Evolutionary conservation across 2,888 invertebrate species (phyloP).

Genomic region (Sturmia bella): DNA sequence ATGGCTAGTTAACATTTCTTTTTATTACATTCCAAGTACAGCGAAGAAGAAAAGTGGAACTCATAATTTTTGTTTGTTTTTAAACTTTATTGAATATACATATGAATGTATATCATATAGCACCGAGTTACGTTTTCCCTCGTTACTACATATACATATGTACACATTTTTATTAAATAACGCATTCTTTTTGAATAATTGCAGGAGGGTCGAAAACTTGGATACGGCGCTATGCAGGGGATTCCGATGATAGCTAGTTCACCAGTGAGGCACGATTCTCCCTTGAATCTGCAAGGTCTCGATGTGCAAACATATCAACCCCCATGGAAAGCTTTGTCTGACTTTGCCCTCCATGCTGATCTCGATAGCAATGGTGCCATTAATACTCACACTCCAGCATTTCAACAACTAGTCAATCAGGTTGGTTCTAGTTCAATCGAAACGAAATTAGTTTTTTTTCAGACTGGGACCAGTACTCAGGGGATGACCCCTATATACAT

Average conservation of each 20-base stretch:
- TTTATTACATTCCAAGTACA: too few relatives aligned
- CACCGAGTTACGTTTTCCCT: too few relatives aligned
- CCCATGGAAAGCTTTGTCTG: conserved; percentile 97
- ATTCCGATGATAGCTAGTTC: conserved; percentile 99
- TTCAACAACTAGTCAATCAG: conserved; percentile 98
- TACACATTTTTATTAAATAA: not conserved
- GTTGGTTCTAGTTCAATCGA: conserved; percentile 82
- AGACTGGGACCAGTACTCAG: too few relatives aligned
- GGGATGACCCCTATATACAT: too few relatives aligned
- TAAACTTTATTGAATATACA: too few relatives aligned
- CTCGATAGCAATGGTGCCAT: conserved; percentile 88
- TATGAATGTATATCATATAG: too few relatives aligned
- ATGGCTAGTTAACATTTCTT: too few relatives aligned
- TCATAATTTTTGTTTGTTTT: too few relatives aligned
- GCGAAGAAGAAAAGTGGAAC: too few relatives aligned
- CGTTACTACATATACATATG: not conserved
- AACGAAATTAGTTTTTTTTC: too few relatives aligned
- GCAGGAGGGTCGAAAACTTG: conserved; percentile 90
- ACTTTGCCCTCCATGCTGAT: conserved; percentile 97
- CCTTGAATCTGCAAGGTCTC: conserved; percentile 91
- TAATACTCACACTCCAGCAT: conserved; percentile 93
- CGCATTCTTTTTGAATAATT: conserved; percentile 16
- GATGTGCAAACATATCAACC: conserved; percentile 96
- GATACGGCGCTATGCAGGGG: conserved; percentile 96
- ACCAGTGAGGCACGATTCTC: conserved; percentile 94